These are phyloP conservation scores for Etia nguti DNA, from an alignment of 2,113 vertebrate species.

Conservation along the genomic window DNA sequence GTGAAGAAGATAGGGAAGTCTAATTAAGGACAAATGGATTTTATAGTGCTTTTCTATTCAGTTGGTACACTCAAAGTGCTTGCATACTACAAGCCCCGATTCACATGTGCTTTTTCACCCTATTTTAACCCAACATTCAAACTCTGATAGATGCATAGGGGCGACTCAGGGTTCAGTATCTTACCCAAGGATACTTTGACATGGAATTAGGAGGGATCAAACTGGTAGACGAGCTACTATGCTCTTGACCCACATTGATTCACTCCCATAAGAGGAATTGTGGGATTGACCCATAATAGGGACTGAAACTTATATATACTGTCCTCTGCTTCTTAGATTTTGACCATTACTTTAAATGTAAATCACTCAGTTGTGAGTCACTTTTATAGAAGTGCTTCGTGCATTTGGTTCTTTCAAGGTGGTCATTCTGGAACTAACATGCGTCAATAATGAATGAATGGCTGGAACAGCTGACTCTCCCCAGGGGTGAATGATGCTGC, in stretches of 20 bases:
- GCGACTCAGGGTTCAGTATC: not conserved
- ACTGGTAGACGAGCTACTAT: not conserved
- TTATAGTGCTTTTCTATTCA: not conserved
- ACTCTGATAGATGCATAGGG: not conserved
- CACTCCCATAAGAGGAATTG: not conserved
- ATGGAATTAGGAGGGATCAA: not conserved
- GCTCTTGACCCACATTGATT: not conserved
- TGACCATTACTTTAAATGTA: not conserved
- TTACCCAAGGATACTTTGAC: not conserved
- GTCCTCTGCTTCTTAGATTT: not conserved
- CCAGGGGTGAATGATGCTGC: not conserved
- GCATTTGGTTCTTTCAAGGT: not conserved
- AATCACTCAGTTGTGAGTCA: not conserved
- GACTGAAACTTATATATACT: not conserved
- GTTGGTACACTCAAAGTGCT: not conserved
- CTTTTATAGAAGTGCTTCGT: accelerated
- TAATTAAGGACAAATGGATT: not conserved
- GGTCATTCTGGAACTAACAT: not conserved
- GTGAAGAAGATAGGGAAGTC: not conserved
- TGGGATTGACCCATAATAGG: not conserved
- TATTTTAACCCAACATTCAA: not conserved
- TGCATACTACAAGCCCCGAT: accelerated
- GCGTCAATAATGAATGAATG: not conserved
- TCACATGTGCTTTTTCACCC: not conserved
- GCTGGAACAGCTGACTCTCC: not conserved